phyloP scores from a whole-genome alignment of 2,113 vertebrate species.

The Tenebrosternarchus preto region DNA sequence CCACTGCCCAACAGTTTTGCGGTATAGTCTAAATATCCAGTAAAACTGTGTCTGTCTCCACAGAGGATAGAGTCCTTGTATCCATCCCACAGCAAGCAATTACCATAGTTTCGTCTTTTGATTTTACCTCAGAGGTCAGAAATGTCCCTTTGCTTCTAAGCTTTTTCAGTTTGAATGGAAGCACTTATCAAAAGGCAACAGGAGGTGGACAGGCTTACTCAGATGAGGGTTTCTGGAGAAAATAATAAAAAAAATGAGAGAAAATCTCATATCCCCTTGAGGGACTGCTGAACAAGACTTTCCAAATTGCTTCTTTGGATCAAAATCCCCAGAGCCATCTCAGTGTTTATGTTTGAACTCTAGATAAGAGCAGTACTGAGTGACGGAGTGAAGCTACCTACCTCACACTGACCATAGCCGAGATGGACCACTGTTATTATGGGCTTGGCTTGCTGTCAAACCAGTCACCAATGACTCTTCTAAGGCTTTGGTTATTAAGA shows the following conservation, averaged over 20 bases:
- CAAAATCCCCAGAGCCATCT: constrained; percentile 1
- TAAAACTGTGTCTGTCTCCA: neutral
- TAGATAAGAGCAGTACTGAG: constrained; percentile 44
- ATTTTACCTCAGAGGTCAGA: constrained; percentile 52
- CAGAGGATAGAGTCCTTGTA: neutral
- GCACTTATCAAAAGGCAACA: constrained; percentile 49
- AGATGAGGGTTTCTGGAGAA: constrained; percentile 41
- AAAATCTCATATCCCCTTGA: constrained; percentile 13
- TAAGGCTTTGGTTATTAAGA: constrained; percentile 39
- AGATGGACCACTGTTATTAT: constrained; percentile 53
- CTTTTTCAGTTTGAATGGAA: constrained; percentile 52
- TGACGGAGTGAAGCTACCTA: constrained; percentile 46
- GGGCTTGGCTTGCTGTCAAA: constrained; percentile 35
- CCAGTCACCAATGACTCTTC: constrained; percentile 9
- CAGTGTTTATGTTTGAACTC: constrained; percentile 51
- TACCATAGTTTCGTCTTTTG: constrained; percentile 25
- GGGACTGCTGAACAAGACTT: constrained; percentile 7
- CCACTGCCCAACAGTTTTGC: neutral
- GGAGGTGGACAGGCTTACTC: constrained; percentile 32
- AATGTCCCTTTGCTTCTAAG: constrained; percentile 37
- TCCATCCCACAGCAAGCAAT: constrained; percentile 26
- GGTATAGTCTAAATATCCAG: neutral
- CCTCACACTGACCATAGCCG: constrained; percentile 48
- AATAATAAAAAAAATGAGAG: neutral
- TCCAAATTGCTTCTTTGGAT: constrained; percentile 41